Evolutionary conservation across 2,797 vertebrate species (phyloP).

Genomic region (Cossypha caffra): DNA sequence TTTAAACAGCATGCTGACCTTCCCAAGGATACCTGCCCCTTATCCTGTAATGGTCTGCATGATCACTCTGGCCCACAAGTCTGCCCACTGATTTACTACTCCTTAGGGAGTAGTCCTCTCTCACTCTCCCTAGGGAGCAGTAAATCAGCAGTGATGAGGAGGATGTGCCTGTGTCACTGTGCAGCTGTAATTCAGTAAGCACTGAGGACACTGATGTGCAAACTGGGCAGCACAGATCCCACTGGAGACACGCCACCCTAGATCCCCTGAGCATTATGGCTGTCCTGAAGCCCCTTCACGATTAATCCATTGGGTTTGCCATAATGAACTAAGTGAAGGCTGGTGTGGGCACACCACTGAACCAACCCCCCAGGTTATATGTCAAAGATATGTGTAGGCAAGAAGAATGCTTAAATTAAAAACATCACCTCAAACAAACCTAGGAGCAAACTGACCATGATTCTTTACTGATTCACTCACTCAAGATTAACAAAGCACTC

Average conservation of each 20-base stretch:
- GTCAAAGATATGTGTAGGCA: neutral
- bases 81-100: neutral
- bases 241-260: neutral
- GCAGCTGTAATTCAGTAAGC: neutral
- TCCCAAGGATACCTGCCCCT: neutral
- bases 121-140: neutral
- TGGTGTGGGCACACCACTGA: neutral
- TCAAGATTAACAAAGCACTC: neutral
- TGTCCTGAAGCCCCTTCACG: neutral
- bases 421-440: neutral
- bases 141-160: neutral
- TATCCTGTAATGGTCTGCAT: neutral
- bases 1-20: neutral
- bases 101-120: neutral
- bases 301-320: neutral
- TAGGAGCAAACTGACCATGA: neutral
- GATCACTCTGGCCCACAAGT: neutral
- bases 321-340: neutral
- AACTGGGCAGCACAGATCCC: neutral
- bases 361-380: fast-evolving
- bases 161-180: neutral
- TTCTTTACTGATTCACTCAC: neutral
- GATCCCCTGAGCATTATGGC: neutral
- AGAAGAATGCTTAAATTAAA: neutral
- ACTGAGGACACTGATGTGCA: neutral